Evolutionary conservation across 2,113 vertebrate genomes (phyloP).

Genomic region (Pelmatolapia mariae): DNA sequence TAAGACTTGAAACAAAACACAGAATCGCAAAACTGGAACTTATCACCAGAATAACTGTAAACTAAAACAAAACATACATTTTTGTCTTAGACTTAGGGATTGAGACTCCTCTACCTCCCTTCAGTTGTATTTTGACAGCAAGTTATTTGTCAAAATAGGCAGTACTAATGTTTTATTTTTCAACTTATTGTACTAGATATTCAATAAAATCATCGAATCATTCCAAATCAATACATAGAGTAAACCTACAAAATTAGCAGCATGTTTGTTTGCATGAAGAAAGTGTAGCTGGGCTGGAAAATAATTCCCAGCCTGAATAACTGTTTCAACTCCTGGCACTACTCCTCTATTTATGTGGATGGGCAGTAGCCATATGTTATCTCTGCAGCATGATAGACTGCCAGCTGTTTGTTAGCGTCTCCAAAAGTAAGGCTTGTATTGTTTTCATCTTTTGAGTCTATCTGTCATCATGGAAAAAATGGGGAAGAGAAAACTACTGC

Average conservation of each 20-base stretch:
- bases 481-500: neutral
- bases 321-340: neutral
- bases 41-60: neutral
- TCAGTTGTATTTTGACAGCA: neutral
- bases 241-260: neutral
- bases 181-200: neutral
- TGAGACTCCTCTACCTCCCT: neutral
- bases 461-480: neutral
- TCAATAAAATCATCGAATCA: neutral
- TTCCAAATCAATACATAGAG: neutral
- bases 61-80: neutral
- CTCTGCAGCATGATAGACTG: neutral
- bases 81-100: neutral
- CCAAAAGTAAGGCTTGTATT: neutral
- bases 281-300: neutral
- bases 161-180: neutral
- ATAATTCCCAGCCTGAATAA: neutral
- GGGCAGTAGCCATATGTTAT: neutral
- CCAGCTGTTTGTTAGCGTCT: neutral
- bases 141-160: neutral
- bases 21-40: neutral
- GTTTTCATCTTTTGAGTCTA: neutral
- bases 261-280: neutral
- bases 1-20: neutral
- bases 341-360: neutral